phyloP scores from a whole-genome alignment of 2,113 vertebrate genomes.

The Paratilapia polleni region DNA sequence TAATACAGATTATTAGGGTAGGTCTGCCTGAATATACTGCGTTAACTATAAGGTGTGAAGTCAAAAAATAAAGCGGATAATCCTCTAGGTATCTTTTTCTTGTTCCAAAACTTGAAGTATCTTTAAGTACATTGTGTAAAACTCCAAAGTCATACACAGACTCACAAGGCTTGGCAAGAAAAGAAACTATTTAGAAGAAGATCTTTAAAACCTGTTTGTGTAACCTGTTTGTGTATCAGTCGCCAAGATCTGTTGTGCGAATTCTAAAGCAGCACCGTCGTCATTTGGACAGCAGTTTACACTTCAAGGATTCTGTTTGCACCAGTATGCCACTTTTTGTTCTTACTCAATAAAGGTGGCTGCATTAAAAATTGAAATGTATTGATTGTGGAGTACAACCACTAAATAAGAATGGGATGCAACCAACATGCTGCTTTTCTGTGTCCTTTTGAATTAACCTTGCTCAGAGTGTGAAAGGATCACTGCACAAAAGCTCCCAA shows the following conservation, averaged over 20 bases:
- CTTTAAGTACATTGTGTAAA: neutral
- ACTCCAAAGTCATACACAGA: neutral
- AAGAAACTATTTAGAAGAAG: neutral
- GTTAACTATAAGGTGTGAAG: neutral
- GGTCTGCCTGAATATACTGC: neutral
- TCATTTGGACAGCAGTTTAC: conserved; percentile 8
- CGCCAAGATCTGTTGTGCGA: neutral
- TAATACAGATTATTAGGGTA: neutral
- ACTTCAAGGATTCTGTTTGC: conserved; percentile 37
- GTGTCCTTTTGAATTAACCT: conserved; percentile 4
- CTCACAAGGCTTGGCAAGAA: neutral
- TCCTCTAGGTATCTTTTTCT: neutral
- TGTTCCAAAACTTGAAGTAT: neutral
- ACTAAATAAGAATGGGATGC: conserved; percentile 9
- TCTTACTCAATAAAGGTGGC: conserved; percentile 10
- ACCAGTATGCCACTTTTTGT: neutral
- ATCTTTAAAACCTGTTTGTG: neutral
- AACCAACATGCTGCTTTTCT: conserved; percentile 1
- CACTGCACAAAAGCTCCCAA: neutral
- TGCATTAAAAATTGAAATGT: neutral
- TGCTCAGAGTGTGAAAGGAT: neutral
- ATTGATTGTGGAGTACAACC: conserved; percentile 7
- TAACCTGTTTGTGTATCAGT: conserved; percentile 7
- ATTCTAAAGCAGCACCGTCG: neutral
- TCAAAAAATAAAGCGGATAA: neutral